phyloP scores from a whole-genome alignment of 1,140 invertebrate genomes.

The Vollenhovia emeryi region DNA sequence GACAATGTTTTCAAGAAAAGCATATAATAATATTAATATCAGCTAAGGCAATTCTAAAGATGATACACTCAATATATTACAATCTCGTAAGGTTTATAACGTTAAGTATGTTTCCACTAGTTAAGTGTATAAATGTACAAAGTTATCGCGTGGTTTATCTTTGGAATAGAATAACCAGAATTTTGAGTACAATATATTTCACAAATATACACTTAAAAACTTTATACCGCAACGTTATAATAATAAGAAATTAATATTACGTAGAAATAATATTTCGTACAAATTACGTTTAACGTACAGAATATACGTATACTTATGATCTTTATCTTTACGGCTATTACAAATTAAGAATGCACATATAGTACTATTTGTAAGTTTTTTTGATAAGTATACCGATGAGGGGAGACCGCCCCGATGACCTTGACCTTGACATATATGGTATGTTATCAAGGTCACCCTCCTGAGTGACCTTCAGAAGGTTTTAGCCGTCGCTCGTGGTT shows the following conservation, averaged over 20 bases:
- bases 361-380: neutral
- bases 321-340: conserved; percentile 23
- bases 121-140: conserved; percentile 46
- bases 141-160: neutral
- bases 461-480: no score
- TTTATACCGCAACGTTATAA: neutral
- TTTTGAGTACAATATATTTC: conserved; percentile 6
- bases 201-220: neutral
- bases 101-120: neutral
- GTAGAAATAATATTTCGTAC: conserved; percentile 17
- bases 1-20: neutral
- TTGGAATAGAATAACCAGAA: neutral
- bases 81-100: conserved; percentile 16
- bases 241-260: neutral
- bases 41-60: conserved; percentile 5
- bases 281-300: conserved; percentile 33
- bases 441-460: no score
- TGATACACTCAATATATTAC: neutral
- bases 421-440: no score
- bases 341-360: neutral
- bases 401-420: no score
- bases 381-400: no score
- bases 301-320: conserved; percentile 14
- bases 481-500: no score
- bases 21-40: neutral